These are phyloP conservation scores for Guaruba guarouba DNA, from an alignment of 2,113 vertebrate genomes.

Conservation along the genomic window DNA sequence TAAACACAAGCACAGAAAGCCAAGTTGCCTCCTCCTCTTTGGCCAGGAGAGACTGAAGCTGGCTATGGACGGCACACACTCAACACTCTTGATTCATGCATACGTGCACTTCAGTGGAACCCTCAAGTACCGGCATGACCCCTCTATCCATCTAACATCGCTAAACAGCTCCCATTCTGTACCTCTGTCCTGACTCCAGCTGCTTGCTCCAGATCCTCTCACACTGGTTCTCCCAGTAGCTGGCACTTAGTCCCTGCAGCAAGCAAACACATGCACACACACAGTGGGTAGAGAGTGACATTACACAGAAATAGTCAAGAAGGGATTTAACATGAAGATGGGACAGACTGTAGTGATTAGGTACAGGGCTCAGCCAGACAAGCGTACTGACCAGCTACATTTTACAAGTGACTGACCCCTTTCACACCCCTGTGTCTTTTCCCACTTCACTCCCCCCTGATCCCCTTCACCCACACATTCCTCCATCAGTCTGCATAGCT, in stretches of 20 bases:
- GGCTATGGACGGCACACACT: not conserved
- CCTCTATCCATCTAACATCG: rapidly evolving
- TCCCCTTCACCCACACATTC: not conserved
- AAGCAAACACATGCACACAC: no score
- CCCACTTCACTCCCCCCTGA: not conserved
- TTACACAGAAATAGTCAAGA: not conserved
- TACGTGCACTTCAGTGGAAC: rapidly evolving
- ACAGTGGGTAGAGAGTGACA: no score
- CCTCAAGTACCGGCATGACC: rapidly evolving
- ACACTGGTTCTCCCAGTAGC: not conserved
- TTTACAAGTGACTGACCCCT: not conserved
- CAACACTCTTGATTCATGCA: not conserved
- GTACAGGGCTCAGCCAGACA: not conserved
- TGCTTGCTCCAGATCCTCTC: not conserved
- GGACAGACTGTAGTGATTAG: not conserved
- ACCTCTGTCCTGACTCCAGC: not conserved
- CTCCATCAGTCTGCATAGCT: not conserved
- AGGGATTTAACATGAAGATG: not conserved
- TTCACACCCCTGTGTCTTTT: not conserved
- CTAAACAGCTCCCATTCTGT: not conserved
- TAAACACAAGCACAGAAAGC: not conserved
- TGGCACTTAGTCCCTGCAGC: not conserved
- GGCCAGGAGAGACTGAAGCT: not conserved
- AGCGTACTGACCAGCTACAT: not conserved
- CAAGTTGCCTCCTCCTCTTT: rapidly evolving